phyloP scores from a whole-genome alignment of 2,113 vertebrate species.

The Rutilus rutilus region DNA sequence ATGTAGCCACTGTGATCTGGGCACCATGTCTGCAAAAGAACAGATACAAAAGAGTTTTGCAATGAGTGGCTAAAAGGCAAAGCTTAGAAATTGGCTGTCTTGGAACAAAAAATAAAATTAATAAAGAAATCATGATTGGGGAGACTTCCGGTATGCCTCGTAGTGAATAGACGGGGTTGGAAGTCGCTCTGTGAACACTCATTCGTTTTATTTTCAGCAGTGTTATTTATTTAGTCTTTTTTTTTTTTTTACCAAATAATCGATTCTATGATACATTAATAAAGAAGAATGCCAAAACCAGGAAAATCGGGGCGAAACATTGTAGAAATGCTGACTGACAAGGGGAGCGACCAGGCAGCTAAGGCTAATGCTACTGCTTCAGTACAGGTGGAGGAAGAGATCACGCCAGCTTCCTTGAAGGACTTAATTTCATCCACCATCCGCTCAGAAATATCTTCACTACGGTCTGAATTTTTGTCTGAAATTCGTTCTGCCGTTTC shows the following conservation, averaged over 20 bases:
- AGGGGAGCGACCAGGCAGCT: background rate
- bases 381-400: background rate
- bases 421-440: background rate
- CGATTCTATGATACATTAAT: background rate
- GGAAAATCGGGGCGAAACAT: background rate
- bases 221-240: background rate
- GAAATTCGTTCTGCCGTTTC: background rate
- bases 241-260: background rate
- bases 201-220: background rate
- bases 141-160: background rate
- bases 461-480: background rate
- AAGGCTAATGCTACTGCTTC: background rate
- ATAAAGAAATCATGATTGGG: no score
- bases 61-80: background rate
- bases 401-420: background rate
- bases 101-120: no score
- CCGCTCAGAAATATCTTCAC: background rate
- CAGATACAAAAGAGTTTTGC: background rate
- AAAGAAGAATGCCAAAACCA: slow-evolving; percentile 3
- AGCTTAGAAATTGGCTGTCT: no score
- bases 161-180: background rate
- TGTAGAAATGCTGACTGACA: background rate
- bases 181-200: background rate
- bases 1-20: slow-evolving; percentile 78
- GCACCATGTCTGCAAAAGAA: slow-evolving; percentile 71